Percentiles rank a stretch among this genome's conserved stretches.
Evolutionary conservation across 1,140 invertebrate genomes (phyloP).

Genomic region (Cydia strobilella): DNA sequence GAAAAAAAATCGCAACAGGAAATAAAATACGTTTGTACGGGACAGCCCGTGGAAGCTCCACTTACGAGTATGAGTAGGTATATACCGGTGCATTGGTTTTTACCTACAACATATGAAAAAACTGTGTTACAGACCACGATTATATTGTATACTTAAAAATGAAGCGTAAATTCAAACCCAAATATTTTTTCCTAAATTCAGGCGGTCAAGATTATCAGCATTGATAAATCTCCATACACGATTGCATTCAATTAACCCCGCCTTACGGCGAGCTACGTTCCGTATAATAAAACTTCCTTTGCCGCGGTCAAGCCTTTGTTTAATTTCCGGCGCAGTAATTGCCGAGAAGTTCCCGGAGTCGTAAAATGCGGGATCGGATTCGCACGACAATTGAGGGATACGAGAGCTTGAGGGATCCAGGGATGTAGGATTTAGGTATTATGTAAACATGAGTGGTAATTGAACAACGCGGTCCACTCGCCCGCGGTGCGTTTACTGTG

Average conservation of each 20-base stretch:
- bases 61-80: too few species aligned
- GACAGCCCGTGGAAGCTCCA: too few species aligned
- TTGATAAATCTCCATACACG: background rate
- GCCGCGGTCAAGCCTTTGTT: slow-evolving; percentile 40
- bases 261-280: background rate
- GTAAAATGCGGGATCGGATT: slow-evolving; percentile 34
- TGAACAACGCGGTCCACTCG: slow-evolving; percentile 4
- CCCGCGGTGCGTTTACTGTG: slow-evolving; percentile 7
- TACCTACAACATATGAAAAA: too few species aligned
- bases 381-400: slow-evolving; percentile 30
- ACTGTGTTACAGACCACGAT: too few species aligned
- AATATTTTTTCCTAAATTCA: background rate
- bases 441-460: slow-evolving; percentile 35
- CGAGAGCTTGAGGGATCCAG: slow-evolving; percentile 17
- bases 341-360: slow-evolving; percentile 34
- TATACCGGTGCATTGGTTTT: too few species aligned
- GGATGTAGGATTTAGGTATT: slow-evolving; percentile 30
- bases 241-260: slow-evolving; percentile 28
- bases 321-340: slow-evolving; percentile 40
- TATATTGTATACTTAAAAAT: too few species aligned
- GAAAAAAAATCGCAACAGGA: too few species aligned
- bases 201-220: background rate
- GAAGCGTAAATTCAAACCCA: background rate
- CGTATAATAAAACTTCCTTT: slow-evolving; percentile 33
- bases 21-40: too few species aligned